Base-by-base conservation (phyloP, 2,888 invertebrate species). In the Andrena hattorfiana region DNA sequence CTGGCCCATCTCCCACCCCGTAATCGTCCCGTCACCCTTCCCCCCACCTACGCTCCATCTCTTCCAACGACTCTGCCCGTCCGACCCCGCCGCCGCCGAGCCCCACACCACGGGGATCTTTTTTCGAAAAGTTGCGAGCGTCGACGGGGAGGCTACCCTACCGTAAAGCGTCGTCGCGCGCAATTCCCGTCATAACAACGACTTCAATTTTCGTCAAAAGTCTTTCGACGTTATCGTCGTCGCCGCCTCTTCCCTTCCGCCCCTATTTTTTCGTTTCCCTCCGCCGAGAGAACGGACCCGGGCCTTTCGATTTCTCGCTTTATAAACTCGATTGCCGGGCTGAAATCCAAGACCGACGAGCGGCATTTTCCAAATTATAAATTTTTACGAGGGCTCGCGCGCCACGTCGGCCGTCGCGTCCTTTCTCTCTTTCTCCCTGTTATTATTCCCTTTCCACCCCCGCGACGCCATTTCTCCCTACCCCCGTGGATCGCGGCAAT, bases 311-410 rank as follows among this genome's bases (percentile, higher is more conserved):
- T 94, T 94, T 94, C 92, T 89, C 94, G 94, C 92, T 93, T 93
- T 94, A 94, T 94, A 94, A 94, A 94, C 92, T 91, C 90, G 92
- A 93, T 93, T 92, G 92, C 90, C 86, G 85, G 75, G 75, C 85
- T 64, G 87, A 90, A 90, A 91, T 91, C 89, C 89, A 81, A 77
- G 67, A 85, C 85, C 62, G 87, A 70, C 86, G 77, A 84, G 48
- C 56, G 88, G 90, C 92, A 93, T 94, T 94, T 94, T 94, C 94
- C 94, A 94, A 94, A 94, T 94, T 94, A 93, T 94, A 93, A 94
- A 94, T 93, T 94, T 94, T 94, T 94, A 94, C 93, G 94, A 94
- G 84, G 85, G 83, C 78, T 77, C 70, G 28, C 42, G 23, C 54
- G 32, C 49, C 28, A 7, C 66, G n/a, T 23, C 42, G 13, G n/a